A percentile compares a stretch with the other conserved stretches of the same genome.
Evolutionary conservation across 2,888 invertebrate genomes (phyloP).

Genomic region (Elysia crispata): DNA sequence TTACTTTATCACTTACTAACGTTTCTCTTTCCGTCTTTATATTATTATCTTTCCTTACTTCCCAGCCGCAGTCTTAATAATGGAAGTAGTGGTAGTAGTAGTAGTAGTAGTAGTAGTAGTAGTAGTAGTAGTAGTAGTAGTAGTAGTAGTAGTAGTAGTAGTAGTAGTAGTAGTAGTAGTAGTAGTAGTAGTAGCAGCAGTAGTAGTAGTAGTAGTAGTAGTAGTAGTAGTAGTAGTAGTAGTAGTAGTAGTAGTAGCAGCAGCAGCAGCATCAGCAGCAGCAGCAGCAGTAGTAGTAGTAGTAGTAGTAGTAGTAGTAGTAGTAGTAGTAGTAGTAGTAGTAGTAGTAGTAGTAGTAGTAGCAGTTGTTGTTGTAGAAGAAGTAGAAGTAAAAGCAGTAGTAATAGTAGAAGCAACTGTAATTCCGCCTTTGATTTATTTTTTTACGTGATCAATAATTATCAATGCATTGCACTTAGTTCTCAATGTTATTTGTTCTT

Average conservation of each 20-base stretch:
- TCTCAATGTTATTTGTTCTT: too few relatives aligned
- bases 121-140: conserved; percentile 25
- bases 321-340: conserved; percentile 35
- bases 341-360: conserved; percentile 22
- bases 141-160: conserved; percentile 22
- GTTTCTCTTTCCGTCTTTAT: too few relatives aligned
- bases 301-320: conserved; percentile 23
- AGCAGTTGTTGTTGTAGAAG: conserved; percentile 19
- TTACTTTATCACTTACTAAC: too few relatives aligned
- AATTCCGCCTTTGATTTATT: too few relatives aligned
- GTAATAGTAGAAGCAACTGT: too few relatives aligned
- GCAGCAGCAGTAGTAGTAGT: conserved; percentile 6
- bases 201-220: neutral
- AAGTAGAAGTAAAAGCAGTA: too few relatives aligned
- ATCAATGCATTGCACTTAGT: too few relatives aligned
- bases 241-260: conserved; percentile 17
- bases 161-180: conserved; percentile 16
- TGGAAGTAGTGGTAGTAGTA: conserved; percentile 1
- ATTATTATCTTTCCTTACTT: too few relatives aligned
- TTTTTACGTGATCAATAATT: too few relatives aligned
- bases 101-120: conserved; percentile 1
- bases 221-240: conserved; percentile 14
- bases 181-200: neutral
- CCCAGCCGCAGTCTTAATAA: neutral
- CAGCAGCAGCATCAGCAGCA: conserved; percentile 1